Evolutionary conservation across 2,797 vertebrate species (phyloP).

Genomic region (Anableps anableps): DNA sequence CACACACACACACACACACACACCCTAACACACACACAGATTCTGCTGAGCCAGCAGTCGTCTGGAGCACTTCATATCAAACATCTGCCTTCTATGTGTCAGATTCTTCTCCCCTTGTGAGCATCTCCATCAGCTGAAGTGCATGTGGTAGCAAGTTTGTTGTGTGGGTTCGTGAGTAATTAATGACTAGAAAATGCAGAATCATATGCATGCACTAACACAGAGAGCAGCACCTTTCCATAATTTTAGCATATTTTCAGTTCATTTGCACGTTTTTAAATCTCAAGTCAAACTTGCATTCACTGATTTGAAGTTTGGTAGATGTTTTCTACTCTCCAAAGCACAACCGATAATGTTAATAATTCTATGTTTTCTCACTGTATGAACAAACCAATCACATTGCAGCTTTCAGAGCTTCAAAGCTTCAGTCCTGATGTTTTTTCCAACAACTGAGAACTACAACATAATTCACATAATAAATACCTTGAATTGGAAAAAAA

Average conservation of each 20-base stretch:
- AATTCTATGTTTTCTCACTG: no score
- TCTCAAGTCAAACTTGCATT: not conserved
- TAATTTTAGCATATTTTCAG: not conserved
- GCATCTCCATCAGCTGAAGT: conserved; percentile 1
- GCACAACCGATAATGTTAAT: no score
- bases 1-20: conserved; percentile 6
- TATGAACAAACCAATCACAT: no score
- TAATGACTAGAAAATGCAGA: conserved; percentile 20
- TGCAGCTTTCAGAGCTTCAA: no score
- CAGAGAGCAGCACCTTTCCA: not conserved
- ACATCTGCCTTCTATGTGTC: conserved; percentile 36
- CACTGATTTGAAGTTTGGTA: not conserved
- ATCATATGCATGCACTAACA: not conserved
- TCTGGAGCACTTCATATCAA: conserved; percentile 50
- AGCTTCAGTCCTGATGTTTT: no score
- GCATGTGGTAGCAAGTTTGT: conserved; percentile 8
- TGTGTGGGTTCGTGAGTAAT: conserved; percentile 27
- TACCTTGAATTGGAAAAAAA: no score
- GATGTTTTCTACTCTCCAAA: no score
- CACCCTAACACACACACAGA: not conserved
- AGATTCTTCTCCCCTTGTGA: conserved; percentile 1
- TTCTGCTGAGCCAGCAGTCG: conserved; percentile 55
- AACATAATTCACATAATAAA: no score
- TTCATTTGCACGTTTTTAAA: not conserved
- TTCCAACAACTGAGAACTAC: no score